phyloP scores from a whole-genome alignment of 2,113 vertebrate genomes.

The Jaculus jaculus region DNA sequence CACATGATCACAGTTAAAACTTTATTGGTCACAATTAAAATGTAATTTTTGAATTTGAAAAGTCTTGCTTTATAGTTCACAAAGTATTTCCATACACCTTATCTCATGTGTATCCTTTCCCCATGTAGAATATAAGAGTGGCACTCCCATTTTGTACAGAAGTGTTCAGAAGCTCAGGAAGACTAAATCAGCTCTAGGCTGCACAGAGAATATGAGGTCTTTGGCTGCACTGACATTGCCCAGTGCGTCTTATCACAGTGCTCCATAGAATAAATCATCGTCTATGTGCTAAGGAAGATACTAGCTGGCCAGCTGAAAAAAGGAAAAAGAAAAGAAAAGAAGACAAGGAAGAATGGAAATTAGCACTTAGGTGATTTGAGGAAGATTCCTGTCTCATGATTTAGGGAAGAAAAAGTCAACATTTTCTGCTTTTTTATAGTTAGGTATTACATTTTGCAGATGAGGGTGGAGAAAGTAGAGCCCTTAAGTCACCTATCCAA shows the following conservation, averaged over 20 bases:
- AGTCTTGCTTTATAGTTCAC: background rate
- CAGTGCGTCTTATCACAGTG: background rate
- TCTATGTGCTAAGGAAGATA: constrained; percentile 2
- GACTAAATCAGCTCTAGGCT: background rate
- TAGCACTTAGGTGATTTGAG: background rate
- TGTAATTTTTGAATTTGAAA: background rate
- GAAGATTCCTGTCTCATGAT: background rate
- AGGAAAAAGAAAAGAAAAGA: background rate
- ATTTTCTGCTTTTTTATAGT: background rate
- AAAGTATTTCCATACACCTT: background rate
- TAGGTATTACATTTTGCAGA: background rate
- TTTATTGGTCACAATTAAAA: background rate
- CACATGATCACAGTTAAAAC: background rate
- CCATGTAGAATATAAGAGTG: background rate
- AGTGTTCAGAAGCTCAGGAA: background rate
- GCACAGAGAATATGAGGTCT: background rate
- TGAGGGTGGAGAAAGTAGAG: background rate
- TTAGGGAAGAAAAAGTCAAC: background rate
- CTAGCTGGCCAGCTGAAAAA: background rate
- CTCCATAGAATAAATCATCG: constrained; percentile 2
- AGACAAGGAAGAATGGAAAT: background rate
- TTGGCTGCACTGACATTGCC: background rate
- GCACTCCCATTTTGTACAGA: background rate
- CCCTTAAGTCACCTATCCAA: background rate
- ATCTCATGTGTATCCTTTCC: background rate